phyloP scores from a whole-genome alignment of 2,888 invertebrate species.

The Dryocosmus kuriphilus region DNA sequence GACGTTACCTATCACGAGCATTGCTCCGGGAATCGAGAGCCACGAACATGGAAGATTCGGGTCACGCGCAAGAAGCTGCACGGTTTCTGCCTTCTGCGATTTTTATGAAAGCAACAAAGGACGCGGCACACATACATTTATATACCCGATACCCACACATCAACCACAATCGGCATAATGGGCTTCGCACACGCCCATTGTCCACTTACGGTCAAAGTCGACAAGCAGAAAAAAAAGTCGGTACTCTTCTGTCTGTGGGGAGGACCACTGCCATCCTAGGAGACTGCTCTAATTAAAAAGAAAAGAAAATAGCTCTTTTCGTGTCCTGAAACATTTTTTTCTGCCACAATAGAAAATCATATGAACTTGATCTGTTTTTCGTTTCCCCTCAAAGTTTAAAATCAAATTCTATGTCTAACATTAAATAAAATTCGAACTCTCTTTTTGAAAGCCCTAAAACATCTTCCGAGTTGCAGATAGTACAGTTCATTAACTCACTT shows the following conservation, averaged over 20 bases:
- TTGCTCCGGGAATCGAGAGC: slow-evolving; percentile 27
- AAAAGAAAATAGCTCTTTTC: background rate
- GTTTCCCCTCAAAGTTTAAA: too few relatives aligned
- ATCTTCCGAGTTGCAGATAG: too few relatives aligned
- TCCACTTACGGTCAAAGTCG: slow-evolving; percentile 62
- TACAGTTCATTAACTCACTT: too few relatives aligned
- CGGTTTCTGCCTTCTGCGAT: slow-evolving; percentile 41
- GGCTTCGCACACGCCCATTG: slow-evolving; percentile 58
- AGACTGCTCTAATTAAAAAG: slow-evolving; percentile 1
- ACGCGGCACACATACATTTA: slow-evolving; percentile 42
- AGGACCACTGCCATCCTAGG: background rate
- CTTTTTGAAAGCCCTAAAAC: too few relatives aligned
- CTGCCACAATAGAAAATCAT: too few relatives aligned
- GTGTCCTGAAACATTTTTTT: background rate
- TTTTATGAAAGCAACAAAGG: slow-evolving; percentile 51
- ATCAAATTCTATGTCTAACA: too few relatives aligned
- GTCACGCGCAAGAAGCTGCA: slow-evolving; percentile 59
- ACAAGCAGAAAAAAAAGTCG: slow-evolving; percentile 18
- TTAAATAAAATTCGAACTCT: too few relatives aligned
- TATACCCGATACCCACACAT: slow-evolving; percentile 52
- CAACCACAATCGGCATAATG: slow-evolving; percentile 52
- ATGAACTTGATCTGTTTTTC: too few relatives aligned
- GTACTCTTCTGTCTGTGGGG: background rate
- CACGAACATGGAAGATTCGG: slow-evolving; percentile 55
- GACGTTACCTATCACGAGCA: slow-evolving; percentile 29